These are phyloP conservation scores for Paraescarpia echinospica DNA, from an alignment of 1,140 invertebrate genomes.

Conservation along the genomic window DNA sequence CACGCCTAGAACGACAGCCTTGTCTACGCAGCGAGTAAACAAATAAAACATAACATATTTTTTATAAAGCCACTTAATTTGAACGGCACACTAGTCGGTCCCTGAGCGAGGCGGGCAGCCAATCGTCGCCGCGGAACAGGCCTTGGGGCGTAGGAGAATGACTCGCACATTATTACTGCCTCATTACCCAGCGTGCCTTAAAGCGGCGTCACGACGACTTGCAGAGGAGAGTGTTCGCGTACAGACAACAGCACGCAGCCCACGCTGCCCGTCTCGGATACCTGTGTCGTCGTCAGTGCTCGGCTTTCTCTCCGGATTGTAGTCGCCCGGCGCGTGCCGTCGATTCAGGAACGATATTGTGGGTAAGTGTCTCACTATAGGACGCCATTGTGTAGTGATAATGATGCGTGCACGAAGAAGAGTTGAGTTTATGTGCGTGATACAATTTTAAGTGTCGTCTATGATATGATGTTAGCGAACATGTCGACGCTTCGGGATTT, in stretches of 20 bases:
- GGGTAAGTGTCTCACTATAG: not conserved
- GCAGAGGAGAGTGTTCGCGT: not conserved
- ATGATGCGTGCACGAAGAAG: not conserved
- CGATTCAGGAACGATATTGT: not conserved
- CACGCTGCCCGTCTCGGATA: not conserved
- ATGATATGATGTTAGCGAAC: not conserved
- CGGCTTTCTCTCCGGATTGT: not conserved
- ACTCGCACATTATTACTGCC: not conserved
- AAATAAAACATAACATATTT: too few relatives aligned
- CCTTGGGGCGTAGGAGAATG: not conserved
- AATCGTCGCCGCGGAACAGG: not conserved
- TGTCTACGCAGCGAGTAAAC: too few relatives aligned
- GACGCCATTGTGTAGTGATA: not conserved
- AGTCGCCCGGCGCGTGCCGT: not conserved
- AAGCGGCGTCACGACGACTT: not conserved
- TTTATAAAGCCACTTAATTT: too few relatives aligned
- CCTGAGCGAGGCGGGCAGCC: not conserved
- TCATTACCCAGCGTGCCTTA: not conserved
- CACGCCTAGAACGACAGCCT: too few relatives aligned
- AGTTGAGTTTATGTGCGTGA: not conserved
- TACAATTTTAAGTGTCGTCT: not conserved
- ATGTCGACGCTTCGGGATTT: not conserved
- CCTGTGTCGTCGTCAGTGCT: not conserved
- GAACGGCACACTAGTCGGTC: too few relatives aligned
- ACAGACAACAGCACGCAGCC: not conserved